Conservation (phyloP, 2,888 invertebrate genomes). For the Bellardia bayeri region DNA sequence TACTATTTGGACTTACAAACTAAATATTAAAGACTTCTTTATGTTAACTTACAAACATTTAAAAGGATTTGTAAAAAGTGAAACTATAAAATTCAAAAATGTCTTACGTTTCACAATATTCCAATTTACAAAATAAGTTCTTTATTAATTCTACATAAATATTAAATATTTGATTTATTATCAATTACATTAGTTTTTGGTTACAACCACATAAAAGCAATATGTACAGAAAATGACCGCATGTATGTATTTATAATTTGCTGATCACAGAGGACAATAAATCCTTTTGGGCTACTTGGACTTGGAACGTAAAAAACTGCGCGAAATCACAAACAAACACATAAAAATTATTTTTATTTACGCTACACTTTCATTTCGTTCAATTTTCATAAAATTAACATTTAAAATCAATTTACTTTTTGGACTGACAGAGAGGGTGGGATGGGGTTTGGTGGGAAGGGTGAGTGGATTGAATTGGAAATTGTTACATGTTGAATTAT, state of each 20-base stretch:
- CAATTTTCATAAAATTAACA: constrained; percentile 72
- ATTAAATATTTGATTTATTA: constrained; percentile 9
- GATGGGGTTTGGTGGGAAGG: background rate
- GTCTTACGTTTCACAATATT: too few species aligned
- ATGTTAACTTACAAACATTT: too few species aligned
- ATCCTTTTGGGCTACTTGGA: constrained; percentile 10
- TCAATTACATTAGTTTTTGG: constrained; percentile 10
- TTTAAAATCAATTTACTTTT: constrained; percentile 69
- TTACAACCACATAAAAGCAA: background rate
- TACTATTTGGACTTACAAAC: too few species aligned
- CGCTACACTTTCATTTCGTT: constrained; percentile 45
- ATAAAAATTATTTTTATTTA: constrained; percentile 61
- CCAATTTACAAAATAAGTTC: too few species aligned
- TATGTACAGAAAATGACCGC: background rate
- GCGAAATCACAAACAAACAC: constrained; percentile 47
- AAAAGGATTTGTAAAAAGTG: too few species aligned
- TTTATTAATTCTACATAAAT: background rate
- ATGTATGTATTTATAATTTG: constrained; percentile 9
- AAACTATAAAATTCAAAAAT: too few species aligned
- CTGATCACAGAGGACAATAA: constrained; percentile 45
- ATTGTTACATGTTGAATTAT: constrained; percentile 47
- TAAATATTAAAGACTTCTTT: too few species aligned
- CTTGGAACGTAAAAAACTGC: constrained; percentile 21
- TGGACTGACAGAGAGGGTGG: constrained; percentile 1
- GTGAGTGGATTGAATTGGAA: background rate